Base-by-base conservation (phyloP, 2,113 vertebrate genomes). In the Melanostigma gelatinosum region DNA sequence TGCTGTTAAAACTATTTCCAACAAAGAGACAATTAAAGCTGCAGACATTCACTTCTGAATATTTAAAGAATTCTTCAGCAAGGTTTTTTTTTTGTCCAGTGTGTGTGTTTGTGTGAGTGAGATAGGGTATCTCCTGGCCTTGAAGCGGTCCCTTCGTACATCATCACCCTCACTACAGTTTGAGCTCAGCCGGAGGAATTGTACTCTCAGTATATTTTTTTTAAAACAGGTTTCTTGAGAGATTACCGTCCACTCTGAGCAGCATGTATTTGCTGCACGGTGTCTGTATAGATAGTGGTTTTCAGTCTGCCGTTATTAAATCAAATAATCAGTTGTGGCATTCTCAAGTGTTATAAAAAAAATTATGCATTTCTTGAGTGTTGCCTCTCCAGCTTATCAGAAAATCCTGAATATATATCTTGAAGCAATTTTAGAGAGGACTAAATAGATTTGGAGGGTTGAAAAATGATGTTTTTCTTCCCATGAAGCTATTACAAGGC, bases 21-120 rank as follows among this genome's bases (percentile, higher is more conserved):
- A 38, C 42, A 74, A 46, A 40, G 44, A 48, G 72, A 42, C 46
- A 15, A 29, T 63, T 52, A 63, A 4, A 66, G 69, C 73, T 38
- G 44, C 7, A 12, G 66, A 50, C n/a, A 66, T 65, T 68, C 20
- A 61, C 36, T 69, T 61, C 50, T 65, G 34, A 34, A n/a, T 46
- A 65, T 48, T 29, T 29, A 13, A 44, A 44, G 4, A 34, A 46
- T 13, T 46, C 4, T 46, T 46, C 2, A 46, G 44, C 4, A 54
- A n/a, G 9, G 42, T 71, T 6, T 13, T 22, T 6, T 42, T 57
- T 40, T 46, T 67, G 6, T 48, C 24, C 13, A 48, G 34, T 34
- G 34, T 34, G 34, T 34, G 34, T 34, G 34, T 34, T 5, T 34
- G 34, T 1, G 44, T 16, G 44, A 6, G 16, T 5, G 13, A 8